Conservation (phyloP, 2,888 invertebrate species). For the Microctonus hyperodae region DNA sequence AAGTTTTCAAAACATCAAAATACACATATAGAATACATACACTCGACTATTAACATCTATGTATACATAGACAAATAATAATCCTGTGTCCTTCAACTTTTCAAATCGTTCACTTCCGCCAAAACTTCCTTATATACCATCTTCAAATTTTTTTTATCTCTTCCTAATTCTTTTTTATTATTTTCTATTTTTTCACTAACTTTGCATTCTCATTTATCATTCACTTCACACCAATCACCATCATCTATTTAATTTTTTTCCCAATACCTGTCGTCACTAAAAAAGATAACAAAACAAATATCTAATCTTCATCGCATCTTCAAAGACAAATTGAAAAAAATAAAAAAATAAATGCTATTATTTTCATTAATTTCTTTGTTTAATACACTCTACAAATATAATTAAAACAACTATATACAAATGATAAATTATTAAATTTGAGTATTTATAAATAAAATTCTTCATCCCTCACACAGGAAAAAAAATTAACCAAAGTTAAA, state of each 20-base stretch:
- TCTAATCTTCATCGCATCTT: background rate
- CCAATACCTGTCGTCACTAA: constrained; percentile 23
- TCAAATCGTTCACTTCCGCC: constrained; percentile 22
- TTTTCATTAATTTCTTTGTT: too few relatives aligned
- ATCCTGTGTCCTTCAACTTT: constrained; percentile 16
- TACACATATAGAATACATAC: background rate
- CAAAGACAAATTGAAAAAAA: too few relatives aligned
- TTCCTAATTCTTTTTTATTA: background rate
- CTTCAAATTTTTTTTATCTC: constrained; percentile 1
- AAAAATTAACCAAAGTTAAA: too few relatives aligned
- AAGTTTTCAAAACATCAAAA: constrained; percentile 16
- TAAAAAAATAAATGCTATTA: too few relatives aligned
- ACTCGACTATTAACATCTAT: too few relatives aligned
- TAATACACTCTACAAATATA: too few relatives aligned
- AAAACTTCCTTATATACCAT: background rate
- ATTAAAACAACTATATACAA: too few relatives aligned
- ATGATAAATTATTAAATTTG: too few relatives aligned
- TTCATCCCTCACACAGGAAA: too few relatives aligned
- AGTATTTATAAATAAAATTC: too few relatives aligned
- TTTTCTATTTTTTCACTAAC: background rate
- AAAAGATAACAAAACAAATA: too few relatives aligned
- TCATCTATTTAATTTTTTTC: background rate
- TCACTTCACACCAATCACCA: constrained; percentile 22
- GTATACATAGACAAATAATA: too few relatives aligned
- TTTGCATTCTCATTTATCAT: constrained; percentile 27